These are phyloP conservation scores for Labeo rohita DNA, from an alignment of 2,113 vertebrate species.

Conservation along the genomic window DNA sequence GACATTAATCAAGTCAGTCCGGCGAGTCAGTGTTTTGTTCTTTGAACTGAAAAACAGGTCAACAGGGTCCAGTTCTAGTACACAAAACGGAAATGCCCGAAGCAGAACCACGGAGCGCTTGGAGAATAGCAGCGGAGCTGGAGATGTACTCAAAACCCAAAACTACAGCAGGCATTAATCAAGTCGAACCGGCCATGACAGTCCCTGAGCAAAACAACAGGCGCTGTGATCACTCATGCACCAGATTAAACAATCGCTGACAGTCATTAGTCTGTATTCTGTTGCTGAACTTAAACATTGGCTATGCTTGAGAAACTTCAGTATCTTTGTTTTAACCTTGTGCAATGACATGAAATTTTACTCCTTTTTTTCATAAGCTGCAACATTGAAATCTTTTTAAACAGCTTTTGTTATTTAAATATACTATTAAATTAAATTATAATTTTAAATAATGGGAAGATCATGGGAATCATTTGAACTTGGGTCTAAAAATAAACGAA, in stretches of 20 bases:
- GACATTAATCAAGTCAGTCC: conserved; percentile 44
- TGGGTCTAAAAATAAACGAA: no score
- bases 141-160: conserved; percentile 46
- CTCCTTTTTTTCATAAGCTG: not conserved
- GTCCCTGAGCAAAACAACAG: conserved; percentile 37
- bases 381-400: not conserved
- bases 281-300: conserved; percentile 36
- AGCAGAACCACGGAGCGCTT: conserved; percentile 19
- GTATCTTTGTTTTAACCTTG: conserved; percentile 11
- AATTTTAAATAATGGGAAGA: not conserved
- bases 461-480: not conserved
- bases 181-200: conserved; percentile 45
- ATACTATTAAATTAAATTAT: not conserved
- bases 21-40: conserved; percentile 40
- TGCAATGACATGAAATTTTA: not conserved
- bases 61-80: conserved; percentile 38
- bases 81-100: conserved; percentile 38
- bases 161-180: conserved; percentile 56
- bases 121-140: conserved; percentile 30
- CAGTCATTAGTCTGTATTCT: conserved; percentile 42
- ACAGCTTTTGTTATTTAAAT: not conserved
- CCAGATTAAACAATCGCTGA: conserved; percentile 42
- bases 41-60: conserved; percentile 52
- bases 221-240: conserved; percentile 29
- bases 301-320: not conserved